Percentiles rank a stretch among this genome's conserved stretches.
These are phyloP conservation scores for Noturus placidus DNA, from an alignment of 2,113 vertebrate genomes.

Conservation along the genomic window DNA sequence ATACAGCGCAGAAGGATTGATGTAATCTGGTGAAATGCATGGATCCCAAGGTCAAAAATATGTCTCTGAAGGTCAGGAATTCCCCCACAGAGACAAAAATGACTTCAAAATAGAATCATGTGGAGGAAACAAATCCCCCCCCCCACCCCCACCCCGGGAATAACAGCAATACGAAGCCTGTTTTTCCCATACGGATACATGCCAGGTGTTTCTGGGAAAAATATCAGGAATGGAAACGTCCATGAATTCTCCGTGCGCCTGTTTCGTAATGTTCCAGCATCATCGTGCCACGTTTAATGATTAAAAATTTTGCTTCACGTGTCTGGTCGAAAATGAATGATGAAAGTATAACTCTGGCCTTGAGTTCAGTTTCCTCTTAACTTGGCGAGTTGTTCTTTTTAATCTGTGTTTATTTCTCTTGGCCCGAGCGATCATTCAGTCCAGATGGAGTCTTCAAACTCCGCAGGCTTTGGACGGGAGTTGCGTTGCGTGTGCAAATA, in stretches of 20 bases:
- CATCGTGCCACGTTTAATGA: background rate
- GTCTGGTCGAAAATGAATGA: too few species aligned
- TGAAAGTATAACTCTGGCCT: conserved; percentile 23
- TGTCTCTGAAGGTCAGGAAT: background rate
- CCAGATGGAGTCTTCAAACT: conserved; percentile 38
- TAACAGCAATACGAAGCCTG: background rate
- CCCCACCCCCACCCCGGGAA: background rate
- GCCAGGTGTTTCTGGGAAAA: conserved; percentile 30
- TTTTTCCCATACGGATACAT: conserved; percentile 25
- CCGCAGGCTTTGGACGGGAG: conserved; percentile 13
- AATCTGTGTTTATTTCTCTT: conserved; percentile 71
- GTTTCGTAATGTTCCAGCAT: background rate
- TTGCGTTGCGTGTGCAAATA: background rate
- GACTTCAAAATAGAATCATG: background rate
- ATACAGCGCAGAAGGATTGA: background rate
- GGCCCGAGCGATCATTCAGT: conserved; percentile 49
- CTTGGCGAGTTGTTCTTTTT: conserved; percentile 63
- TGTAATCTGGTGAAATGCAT: background rate
- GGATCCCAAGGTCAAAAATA: background rate
- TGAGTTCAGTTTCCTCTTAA: conserved; percentile 68
- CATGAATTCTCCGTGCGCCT: background rate
- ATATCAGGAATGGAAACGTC: background rate
- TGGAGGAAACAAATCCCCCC: background rate
- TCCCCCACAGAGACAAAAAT: background rate
- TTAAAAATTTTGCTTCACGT: too few species aligned